Base-by-base conservation (phyloP, 2,113 vertebrate genomes). In the Coryphaenoides rupestris region DNA sequence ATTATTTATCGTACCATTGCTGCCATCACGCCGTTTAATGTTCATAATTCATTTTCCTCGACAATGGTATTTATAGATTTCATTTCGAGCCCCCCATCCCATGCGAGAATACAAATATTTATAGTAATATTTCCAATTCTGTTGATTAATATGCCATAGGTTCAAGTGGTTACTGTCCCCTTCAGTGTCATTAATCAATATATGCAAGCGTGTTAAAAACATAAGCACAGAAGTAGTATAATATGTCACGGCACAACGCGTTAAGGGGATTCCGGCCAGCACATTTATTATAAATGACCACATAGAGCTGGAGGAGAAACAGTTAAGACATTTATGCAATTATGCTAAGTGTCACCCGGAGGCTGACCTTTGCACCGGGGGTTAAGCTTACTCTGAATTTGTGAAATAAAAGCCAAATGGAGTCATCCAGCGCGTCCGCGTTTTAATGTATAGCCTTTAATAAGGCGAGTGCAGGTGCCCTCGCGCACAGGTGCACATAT, bases 311-410 rank as follows among this genome's bases (percentile, higher is more conserved):
- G 82, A 86, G 86, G 82, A 75, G 86, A 87, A 88, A 87, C 82
- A 86, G 74, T 89, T 89, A 88, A 91, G 82, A 90, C 87, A 88
- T 80, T 89, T 88, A 89, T 90, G 86, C 89, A 90, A 92, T 91
- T 90, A 91, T 90, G 88, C 88, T 92, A 89, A 92, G 90, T 91
- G 90, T 90, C 87, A 89, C 85, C 88, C 85, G 77, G 60, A 73
- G 75, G 69, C 22, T 86, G 86, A 85, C 87, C 89, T 90, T 86
- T 90, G 87, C 89, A 87, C 87, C 28, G 6, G 74, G n/a, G 87
- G 90, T 91, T 89, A 89, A 87, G 84, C 85, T 89, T 82, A 76
- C 83, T 76, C 80, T 86, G 84, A 90, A 91, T 90, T 88, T 88
- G 80, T 83, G 78, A 89, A 89, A 90, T 90, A 90, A 90, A 90